A percentile compares a stretch with the other conserved stretches of the same genome.
Conservation (phyloP, 2,113 vertebrate genomes). For the Lipophrys pholis region DNA sequence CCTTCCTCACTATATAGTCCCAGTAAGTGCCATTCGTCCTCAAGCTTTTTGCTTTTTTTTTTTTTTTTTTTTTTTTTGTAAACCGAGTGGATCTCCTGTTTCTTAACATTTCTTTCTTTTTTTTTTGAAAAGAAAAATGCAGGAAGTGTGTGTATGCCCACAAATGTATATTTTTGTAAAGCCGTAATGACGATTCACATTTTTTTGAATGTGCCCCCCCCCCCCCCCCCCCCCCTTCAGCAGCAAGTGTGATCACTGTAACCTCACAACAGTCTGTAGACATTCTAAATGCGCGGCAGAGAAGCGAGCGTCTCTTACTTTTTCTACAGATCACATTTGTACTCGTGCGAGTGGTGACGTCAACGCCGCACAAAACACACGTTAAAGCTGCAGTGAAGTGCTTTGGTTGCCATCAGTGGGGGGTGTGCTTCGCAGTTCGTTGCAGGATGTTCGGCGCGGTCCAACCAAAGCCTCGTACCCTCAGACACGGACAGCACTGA, state of each 20-base stretch:
- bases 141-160: slow-evolving; percentile 32
- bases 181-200: slow-evolving; percentile 22
- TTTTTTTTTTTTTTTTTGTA: slow-evolving; percentile 63
- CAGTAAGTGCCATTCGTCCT: slow-evolving; percentile 69
- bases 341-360: slow-evolving; percentile 21
- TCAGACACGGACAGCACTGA: slow-evolving; percentile 11
- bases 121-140: slow-evolving; percentile 40
- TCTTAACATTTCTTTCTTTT: slow-evolving; percentile 34
- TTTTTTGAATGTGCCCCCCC: slow-evolving; percentile 46
- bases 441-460: slow-evolving; percentile 35
- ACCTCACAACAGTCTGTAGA: slow-evolving; percentile 39
- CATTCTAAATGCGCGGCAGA: slow-evolving; percentile 9
- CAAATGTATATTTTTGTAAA: slow-evolving; percentile 81
- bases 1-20: slow-evolving; percentile 42
- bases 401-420: slow-evolving; percentile 18
- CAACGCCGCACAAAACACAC: no score
- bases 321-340: slow-evolving; percentile 39
- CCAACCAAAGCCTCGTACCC: slow-evolving; percentile 38
- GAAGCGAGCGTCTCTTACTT: slow-evolving; percentile 1
- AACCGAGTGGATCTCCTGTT: slow-evolving; percentile 39
- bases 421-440: slow-evolving; percentile 21
- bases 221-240: not conserved
- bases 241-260: slow-evolving; percentile 34
- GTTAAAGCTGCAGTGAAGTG: slow-evolving; percentile 20
- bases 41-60: slow-evolving; percentile 4